phyloP scores from a whole-genome alignment of 23 tunicate genomes.

The Trididemnum miniatum region DNA sequence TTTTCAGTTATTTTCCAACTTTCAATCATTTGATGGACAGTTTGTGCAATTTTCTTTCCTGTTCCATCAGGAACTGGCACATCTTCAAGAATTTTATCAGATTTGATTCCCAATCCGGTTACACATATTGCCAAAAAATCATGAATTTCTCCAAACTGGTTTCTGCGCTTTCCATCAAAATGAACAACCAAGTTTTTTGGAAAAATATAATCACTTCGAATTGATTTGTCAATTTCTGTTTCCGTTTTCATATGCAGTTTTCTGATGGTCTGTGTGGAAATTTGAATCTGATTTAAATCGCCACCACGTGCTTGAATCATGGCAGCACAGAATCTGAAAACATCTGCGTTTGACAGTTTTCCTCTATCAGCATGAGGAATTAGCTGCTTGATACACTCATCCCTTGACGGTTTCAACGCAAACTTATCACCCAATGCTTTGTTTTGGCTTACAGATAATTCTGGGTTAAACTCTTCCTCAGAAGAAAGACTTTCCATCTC shows the following conservation, averaged over 20 bases:
- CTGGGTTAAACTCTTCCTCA: not conserved
- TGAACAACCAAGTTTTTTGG: not conserved
- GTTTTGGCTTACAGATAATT: not conserved
- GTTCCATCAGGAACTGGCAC: not conserved
- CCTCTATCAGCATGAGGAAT: conserved; percentile 12
- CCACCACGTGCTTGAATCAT: not conserved
- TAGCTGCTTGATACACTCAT: not conserved
- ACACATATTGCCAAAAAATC: not conserved
- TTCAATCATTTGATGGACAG: not conserved
- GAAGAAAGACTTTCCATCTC: not conserved
- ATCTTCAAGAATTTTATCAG: not conserved
- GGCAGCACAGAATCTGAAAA: not conserved
- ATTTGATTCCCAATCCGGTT: not conserved
- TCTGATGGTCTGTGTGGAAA: not conserved
- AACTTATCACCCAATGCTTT: not conserved
- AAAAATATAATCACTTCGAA: not conserved
- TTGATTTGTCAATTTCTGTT: not conserved
- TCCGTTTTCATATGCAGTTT: not conserved
- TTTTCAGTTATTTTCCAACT: not conserved
- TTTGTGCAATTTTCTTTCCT: not conserved
- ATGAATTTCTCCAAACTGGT: not conserved
- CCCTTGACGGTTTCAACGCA: not conserved
- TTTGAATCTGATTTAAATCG: not conserved
- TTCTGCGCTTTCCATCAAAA: not conserved
- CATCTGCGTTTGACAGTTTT: not conserved